Conservation (phyloP, 2,888 invertebrate genomes). For the Cheilosia vulpina region DNA sequence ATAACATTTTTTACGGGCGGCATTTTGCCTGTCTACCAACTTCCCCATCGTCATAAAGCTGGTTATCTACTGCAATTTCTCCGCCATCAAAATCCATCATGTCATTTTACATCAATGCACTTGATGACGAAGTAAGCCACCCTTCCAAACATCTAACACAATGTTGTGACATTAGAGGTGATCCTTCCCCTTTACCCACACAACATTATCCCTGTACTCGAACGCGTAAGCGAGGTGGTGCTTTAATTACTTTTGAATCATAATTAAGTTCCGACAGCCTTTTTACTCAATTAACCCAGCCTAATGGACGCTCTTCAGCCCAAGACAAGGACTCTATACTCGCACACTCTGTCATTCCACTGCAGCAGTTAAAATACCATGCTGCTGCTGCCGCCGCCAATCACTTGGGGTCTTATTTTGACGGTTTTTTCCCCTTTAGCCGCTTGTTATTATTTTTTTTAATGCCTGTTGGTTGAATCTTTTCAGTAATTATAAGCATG, state of each 20-base stretch:
- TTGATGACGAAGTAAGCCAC: conserved; percentile 56
- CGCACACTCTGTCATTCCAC: not conserved
- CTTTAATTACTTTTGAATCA: conserved; percentile 71
- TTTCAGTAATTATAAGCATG: conserved; percentile 59
- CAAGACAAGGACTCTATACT: conserved; percentile 34
- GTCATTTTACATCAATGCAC: conserved; percentile 64
- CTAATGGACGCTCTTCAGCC: conserved; percentile 52
- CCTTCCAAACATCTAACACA: conserved; percentile 14
- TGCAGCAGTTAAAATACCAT: conserved; percentile 6
- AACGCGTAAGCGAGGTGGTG: conserved; percentile 46
- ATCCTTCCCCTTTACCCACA: not conserved
- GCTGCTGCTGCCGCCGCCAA: conserved; percentile 39
- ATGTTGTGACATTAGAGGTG: conserved; percentile 46
- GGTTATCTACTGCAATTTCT: conserved; percentile 50
- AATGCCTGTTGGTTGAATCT: not conserved
- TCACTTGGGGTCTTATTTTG: conserved; percentile 62
- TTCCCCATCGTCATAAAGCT: not conserved
- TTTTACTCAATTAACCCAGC: conserved; percentile 74
- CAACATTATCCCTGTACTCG: not conserved
- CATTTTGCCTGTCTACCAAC: not conserved
- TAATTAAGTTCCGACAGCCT: conserved; percentile 72
- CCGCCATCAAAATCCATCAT: conserved; percentile 72
- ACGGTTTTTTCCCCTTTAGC: conserved; percentile 16
- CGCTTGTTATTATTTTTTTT: conserved; percentile 27
- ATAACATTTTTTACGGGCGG: not conserved